phyloP scores from a whole-genome alignment of 2,888 invertebrate genomes.

The Phragmatobia fuliginosa region DNA sequence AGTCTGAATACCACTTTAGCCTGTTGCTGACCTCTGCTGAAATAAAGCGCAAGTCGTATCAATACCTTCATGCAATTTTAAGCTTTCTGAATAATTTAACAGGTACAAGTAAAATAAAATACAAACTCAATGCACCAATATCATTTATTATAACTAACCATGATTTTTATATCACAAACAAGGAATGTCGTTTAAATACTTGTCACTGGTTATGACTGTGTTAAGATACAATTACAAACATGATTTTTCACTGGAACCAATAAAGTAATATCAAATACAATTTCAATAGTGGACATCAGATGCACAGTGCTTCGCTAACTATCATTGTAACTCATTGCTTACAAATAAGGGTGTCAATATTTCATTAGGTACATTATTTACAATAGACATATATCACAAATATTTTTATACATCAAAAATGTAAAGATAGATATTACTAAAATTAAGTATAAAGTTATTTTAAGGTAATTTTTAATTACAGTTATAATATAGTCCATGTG shows the following conservation, averaged over 20 bases:
- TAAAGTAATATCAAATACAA: constrained; percentile 37
- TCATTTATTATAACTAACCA: constrained; percentile 61
- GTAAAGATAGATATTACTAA: constrained; percentile 30
- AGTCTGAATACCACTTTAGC: too few species aligned
- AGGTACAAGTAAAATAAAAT: background rate
- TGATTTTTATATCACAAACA: constrained; percentile 46
- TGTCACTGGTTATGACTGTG: constrained; percentile 27
- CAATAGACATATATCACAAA: constrained; percentile 61
- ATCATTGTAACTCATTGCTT: constrained; percentile 35
- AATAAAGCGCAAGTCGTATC: too few species aligned
- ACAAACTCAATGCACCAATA: constrained; percentile 53
- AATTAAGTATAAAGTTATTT: constrained; percentile 3
- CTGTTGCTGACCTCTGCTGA: too few species aligned
- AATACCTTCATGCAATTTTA: too few species aligned
- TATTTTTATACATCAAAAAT: constrained; percentile 44
- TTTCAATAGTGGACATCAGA: constrained; percentile 34
- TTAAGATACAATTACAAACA: constrained; percentile 31
- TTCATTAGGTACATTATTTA: constrained; percentile 52
- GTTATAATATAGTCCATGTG: constrained; percentile 17
- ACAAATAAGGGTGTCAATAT: constrained; percentile 51
- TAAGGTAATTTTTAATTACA: constrained; percentile 18
- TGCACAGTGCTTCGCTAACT: constrained; percentile 41
- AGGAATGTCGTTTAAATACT: constrained; percentile 37
- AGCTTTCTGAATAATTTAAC: too few species aligned
- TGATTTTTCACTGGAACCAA: constrained; percentile 34